Evolutionary conservation across 30 jellyfish, hydroid and myxozoan genomes (phyloP).

Genomic region (Rhopilema esculentum): DNA sequence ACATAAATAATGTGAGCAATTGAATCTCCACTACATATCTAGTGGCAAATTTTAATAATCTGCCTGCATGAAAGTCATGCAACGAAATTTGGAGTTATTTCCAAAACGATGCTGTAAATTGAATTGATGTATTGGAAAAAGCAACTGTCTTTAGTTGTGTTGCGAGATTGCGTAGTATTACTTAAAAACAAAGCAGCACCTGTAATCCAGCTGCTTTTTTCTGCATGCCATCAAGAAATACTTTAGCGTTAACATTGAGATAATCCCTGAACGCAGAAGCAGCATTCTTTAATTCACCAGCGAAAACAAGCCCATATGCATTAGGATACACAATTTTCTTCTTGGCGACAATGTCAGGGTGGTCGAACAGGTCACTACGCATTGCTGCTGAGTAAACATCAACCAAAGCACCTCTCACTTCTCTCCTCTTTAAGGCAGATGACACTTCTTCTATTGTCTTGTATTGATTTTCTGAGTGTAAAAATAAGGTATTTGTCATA

Average conservation of each 20-base stretch:
- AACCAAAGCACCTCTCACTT: constrained; percentile 40
- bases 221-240: constrained; percentile 2
- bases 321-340: constrained; percentile 7
- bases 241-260: constrained; percentile 9
- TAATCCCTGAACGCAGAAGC: constrained; percentile 25
- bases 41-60: no score
- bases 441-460: constrained; percentile 40
- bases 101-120: no score
- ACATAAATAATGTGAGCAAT: no score
- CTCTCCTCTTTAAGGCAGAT: constrained; percentile 19
- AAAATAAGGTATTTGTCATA: neutral
- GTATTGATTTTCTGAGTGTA: constrained; percentile 17
- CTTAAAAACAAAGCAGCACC: neutral
- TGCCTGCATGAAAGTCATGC: no score
- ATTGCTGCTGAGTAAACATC: constrained; percentile 40
- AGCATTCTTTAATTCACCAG: constrained; percentile 30
- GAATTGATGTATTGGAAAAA: no score
- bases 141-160: no score
- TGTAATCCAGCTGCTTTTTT: neutral
- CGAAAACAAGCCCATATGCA: constrained; percentile 26
- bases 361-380: constrained; percentile 27
- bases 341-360: constrained; percentile 32
- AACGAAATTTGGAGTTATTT: no score
- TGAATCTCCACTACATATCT: no score
- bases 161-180: no score